These are phyloP conservation scores for Epizoanthus scotinus DNA, from an alignment of 92 coral and sea anemone genomes.

Conservation along the genomic window DNA sequence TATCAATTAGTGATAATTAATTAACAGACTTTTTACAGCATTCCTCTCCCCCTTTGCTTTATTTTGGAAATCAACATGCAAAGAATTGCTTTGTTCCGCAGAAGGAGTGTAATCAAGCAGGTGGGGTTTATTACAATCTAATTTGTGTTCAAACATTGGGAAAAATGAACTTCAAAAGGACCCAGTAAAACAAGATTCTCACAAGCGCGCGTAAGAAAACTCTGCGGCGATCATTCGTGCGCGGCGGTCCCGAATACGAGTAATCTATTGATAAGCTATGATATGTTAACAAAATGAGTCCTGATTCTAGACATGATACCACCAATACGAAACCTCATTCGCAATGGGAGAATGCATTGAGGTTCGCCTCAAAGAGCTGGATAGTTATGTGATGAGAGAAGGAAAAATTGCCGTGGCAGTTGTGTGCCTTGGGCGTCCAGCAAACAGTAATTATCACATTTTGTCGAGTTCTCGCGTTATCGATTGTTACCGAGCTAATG, in stretches of 20 bases:
- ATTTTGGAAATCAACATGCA: conserved; percentile 82
- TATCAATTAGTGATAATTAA: conserved; percentile 99
- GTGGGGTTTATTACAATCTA: conserved; percentile 64
- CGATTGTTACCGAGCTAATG: conserved; percentile 22
- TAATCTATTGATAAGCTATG: conserved; percentile 51
- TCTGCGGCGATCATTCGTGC: conserved; percentile 21
- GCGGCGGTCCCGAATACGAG: conserved; percentile 44
- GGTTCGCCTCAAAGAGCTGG: conserved; percentile 31
- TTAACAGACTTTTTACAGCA: conserved; percentile 96
- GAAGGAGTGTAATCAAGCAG: conserved; percentile 58
- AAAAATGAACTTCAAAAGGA: not conserved
- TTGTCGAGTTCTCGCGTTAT: conserved; percentile 36
- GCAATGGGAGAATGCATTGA: conserved; percentile 29
- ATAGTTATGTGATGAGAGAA: conserved; percentile 33
- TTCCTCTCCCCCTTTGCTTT: conserved; percentile 64
- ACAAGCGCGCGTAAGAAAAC: not conserved
- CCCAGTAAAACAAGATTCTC: not conserved
- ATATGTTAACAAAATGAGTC: conserved; percentile 51
- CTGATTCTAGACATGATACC: conserved; percentile 60
- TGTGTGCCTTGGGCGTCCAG: conserved; percentile 8
- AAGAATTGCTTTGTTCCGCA: conserved; percentile 82
- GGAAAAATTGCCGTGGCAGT: conserved; percentile 9
- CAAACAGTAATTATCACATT: conserved; percentile 13
- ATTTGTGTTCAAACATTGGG: conserved; percentile 45
- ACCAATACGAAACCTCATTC: conserved; percentile 46